These are phyloP conservation scores for Drosophila carrolli DNA, from an alignment of 1,140 invertebrate genomes.

Conservation along the genomic window DNA sequence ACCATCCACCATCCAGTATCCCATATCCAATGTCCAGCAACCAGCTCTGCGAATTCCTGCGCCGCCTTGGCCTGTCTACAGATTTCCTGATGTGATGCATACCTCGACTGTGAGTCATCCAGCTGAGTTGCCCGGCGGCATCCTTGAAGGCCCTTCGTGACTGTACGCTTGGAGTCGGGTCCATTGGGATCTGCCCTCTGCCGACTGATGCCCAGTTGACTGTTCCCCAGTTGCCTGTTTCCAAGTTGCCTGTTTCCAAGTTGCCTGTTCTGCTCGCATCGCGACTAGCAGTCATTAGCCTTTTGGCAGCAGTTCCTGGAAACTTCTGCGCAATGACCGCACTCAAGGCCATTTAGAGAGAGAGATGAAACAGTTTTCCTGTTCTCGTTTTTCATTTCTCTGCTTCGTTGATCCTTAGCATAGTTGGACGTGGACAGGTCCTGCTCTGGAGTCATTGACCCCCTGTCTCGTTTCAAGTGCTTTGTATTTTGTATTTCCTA, in stretches of 20 bases:
- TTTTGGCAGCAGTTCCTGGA: conserved; percentile 70
- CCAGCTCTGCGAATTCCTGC: background rate
- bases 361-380: conserved; percentile 63
- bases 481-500: conserved; percentile 57
- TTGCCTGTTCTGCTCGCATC: background rate
- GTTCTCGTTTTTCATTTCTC: conserved; percentile 67
- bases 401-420: conserved; percentile 35
- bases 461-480: conserved; percentile 38
- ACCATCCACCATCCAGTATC: no score
- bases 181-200: background rate
- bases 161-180: conserved; percentile 17
- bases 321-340: conserved; percentile 64
- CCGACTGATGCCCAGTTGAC: background rate
- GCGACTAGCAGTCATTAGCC: conserved; percentile 70
- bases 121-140: conserved; percentile 7
- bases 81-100: conserved; percentile 48
- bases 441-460: conserved; percentile 60
- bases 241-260: background rate
- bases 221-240: no score
- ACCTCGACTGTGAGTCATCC: conserved; percentile 38
- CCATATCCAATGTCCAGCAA: background rate
- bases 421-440: conserved; percentile 8
- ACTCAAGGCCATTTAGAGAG: conserved; percentile 50
- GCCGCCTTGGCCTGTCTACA: background rate
- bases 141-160: conserved; percentile 55